Evolutionary conservation across 2,888 invertebrate species (phyloP), one percentile per base, ranked within the genome.

Genomic region (Apamea anceps): DNA sequence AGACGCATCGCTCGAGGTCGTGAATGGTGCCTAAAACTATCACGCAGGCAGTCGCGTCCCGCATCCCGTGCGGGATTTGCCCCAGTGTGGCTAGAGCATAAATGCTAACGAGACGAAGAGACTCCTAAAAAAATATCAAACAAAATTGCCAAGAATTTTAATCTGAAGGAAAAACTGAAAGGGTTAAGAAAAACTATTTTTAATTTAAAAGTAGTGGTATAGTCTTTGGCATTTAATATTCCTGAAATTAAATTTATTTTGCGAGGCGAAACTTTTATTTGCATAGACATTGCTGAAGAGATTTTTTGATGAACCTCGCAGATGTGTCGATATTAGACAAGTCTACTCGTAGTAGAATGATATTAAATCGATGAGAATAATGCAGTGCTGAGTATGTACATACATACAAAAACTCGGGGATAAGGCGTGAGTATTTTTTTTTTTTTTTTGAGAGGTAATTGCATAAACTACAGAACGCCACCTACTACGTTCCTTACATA

Each of bases 191-290:
- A 75, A 85, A 88, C 86, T 81, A 88, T 85, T 85, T 85, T 75
- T 81, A 82, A 88, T 85, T 75, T 88, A 13, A n/a, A 76, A 68
- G 54, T 25, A 68, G 76, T 72, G 25, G n/a, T n/a, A 54, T 48
- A 74, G 66, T 45, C 81, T 86, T 67, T 70, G 75, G 71, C 54
- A 76, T 85, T 87, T 85, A 87, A 84, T 79, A 84, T 84, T 79
- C 66, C 32, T 51, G 62, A 85, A 79, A 79, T 48, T 28, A 66
- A 80, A 84, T 71, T 77, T 71, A 73, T 67, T 78, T 87, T 65
- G 45, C 57, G 37, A 13, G 15, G 62, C 6, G 12, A 73, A 51
- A 13, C 12, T 65, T 51, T 51, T 72, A 82, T 76, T 82, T 63
- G 72, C 87, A 83, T 67, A 60, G 15, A 85, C 15, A 68, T 72